These are phyloP conservation scores for Piscicola geometra DNA, from an alignment of 2,888 invertebrate genomes.

Conservation along the genomic window DNA sequence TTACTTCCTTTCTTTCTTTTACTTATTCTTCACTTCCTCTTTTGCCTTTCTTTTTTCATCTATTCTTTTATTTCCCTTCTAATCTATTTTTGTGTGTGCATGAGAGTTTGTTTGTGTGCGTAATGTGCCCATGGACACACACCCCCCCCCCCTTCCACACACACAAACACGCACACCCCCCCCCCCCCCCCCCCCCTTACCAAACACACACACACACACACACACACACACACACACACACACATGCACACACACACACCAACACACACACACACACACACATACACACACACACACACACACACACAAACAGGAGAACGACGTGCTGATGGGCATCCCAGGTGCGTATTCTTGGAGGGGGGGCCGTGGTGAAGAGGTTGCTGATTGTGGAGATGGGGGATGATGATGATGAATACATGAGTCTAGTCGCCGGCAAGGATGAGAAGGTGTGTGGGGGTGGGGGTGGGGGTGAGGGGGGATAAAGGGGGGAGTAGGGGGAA, in stretches of 20 bases:
- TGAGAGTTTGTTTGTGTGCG: too few relatives aligned
- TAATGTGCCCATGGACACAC: too few relatives aligned
- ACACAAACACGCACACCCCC: neutral
- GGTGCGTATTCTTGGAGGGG: neutral
- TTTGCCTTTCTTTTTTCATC: neutral
- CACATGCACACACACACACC: neutral
- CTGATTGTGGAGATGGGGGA: neutral
- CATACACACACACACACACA: neutral
- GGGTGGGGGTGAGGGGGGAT: too few relatives aligned
- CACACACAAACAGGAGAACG: neutral
- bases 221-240: too few relatives aligned
- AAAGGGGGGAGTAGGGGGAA: too few relatives aligned
- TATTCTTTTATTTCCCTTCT: neutral
- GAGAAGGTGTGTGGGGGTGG: too few relatives aligned
- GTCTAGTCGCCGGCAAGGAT: neutral
- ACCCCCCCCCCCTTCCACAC: neutral
- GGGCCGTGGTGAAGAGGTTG: neutral
- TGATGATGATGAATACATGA: neutral
- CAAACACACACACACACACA: neutral
- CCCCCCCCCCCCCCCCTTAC: neutral
- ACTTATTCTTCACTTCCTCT: neutral
- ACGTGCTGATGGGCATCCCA: conserved; percentile 19
- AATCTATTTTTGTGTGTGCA: too few relatives aligned
- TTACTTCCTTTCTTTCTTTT: neutral
- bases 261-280: neutral